phyloP scores from a whole-genome alignment of 2,888 invertebrate species.

The Chorisops tibialis region DNA sequence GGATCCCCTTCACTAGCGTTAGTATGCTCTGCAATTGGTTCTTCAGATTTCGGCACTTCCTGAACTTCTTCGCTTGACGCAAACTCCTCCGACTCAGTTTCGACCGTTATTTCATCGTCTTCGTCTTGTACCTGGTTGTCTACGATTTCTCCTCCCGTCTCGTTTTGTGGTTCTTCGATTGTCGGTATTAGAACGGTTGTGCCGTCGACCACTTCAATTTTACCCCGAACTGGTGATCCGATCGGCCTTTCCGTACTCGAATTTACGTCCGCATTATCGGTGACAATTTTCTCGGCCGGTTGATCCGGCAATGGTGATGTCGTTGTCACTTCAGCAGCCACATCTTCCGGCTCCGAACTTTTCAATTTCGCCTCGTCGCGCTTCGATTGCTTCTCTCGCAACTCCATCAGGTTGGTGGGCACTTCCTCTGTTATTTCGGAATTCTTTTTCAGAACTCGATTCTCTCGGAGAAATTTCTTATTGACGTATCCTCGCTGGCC shows the following conservation, averaged over 20 bases:
- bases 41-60: not conserved
- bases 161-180: conserved; percentile 10
- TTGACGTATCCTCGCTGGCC: conserved; percentile 68
- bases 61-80: conserved; percentile 29
- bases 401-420: conserved; percentile 43
- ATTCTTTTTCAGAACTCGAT: conserved; percentile 53
- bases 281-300: conserved; percentile 35
- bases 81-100: conserved; percentile 35
- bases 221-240: conserved; percentile 36
- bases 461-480: conserved; percentile 59
- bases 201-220: conserved; percentile 61
- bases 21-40: not conserved
- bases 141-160: conserved; percentile 8
- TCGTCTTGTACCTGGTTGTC: conserved; percentile 36
- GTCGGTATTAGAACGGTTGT: conserved; percentile 55
- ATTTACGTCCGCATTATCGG: conserved; percentile 14
- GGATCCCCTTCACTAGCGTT: not conserved
- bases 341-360: conserved; percentile 25
- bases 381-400: conserved; percentile 30
- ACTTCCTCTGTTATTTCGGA: conserved; percentile 48
- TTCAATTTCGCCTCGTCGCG: conserved; percentile 15
- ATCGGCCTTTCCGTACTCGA: conserved; percentile 44
- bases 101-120: conserved; percentile 38
- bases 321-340: conserved; percentile 8
- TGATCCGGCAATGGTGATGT: conserved; percentile 35